Evolutionary conservation across 2,797 vertebrate species (phyloP).

Genomic region (Urocyon cinereoargenteus): DNA sequence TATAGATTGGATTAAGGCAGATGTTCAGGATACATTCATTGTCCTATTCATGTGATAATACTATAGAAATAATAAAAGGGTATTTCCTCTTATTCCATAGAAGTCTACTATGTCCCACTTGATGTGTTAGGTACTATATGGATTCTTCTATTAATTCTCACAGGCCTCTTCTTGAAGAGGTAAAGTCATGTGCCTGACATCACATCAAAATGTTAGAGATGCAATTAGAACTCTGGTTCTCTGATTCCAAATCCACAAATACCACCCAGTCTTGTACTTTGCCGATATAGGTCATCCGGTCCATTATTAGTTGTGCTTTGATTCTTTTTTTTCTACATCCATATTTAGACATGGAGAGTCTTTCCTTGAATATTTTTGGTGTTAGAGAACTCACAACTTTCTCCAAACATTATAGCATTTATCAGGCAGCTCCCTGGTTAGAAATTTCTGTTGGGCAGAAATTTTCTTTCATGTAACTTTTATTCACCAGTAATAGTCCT

Average conservation of each 20-base stretch:
- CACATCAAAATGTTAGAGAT: not conserved
- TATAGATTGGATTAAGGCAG: not conserved
- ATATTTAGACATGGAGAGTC: not conserved
- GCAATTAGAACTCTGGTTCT: not conserved
- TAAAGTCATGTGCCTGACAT: not conserved
- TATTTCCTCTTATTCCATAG: not conserved
- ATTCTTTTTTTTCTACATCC: not conserved
- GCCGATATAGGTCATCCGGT: not conserved
- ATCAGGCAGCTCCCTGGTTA: not conserved
- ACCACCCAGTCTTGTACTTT: not conserved
- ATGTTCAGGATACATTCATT: constrained; percentile 29
- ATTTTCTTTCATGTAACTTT: not conserved
- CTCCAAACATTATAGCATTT: not conserved
- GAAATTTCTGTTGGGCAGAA: not conserved
- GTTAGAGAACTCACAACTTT: not conserved
- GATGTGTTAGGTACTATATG: not conserved
- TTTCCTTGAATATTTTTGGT: not conserved
- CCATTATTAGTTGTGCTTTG: not conserved
- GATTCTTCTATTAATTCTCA: not conserved
- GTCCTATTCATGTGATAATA: not conserved
- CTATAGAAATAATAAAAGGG: not conserved
- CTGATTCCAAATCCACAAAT: not conserved
- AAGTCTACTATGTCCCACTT: not conserved
- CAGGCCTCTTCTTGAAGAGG: not conserved
- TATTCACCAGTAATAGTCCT: not conserved